phyloP scores from a whole-genome alignment of 2,888 invertebrate species.

The Megastigmus dorsalis region DNA sequence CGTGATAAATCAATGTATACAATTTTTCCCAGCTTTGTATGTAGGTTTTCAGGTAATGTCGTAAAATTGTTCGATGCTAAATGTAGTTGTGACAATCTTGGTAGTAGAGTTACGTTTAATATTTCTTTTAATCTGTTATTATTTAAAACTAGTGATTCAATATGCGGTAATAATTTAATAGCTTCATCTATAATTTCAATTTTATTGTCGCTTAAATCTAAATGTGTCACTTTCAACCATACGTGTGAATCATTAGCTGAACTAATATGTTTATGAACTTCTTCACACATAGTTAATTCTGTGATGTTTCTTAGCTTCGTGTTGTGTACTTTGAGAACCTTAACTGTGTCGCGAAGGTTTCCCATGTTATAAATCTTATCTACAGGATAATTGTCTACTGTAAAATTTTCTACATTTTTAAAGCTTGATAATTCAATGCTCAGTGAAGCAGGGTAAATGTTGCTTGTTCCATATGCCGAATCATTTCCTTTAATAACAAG shows the following conservation, averaged over 20 bases:
- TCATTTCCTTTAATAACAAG: conserved; percentile 82
- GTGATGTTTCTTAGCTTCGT: conserved; percentile 82
- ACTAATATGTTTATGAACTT: conserved; percentile 82
- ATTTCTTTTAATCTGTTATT: conserved; percentile 87
- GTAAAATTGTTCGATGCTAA: conserved; percentile 86
- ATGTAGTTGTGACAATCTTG: conserved; percentile 85
- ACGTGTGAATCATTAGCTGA: conserved; percentile 77
- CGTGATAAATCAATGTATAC: conserved; percentile 89
- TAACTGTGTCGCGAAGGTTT: conserved; percentile 80
- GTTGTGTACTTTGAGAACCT: conserved; percentile 80
- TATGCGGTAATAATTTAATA: conserved; percentile 83
- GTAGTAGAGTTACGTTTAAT: conserved; percentile 85
- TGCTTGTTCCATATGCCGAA: conserved; percentile 85
- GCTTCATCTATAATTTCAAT: conserved; percentile 87
- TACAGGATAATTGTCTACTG: conserved; percentile 82
- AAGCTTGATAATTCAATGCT: conserved; percentile 89
- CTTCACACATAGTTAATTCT: conserved; percentile 89
- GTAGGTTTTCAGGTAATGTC: conserved; percentile 83
- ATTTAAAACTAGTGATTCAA: conserved; percentile 83
- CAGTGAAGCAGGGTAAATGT: conserved; percentile 87
- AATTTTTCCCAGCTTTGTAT: conserved; percentile 91
- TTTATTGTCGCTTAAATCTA: conserved; percentile 87
- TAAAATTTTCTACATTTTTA: conserved; percentile 84
- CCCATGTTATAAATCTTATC: conserved; percentile 80
- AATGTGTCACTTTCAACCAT: conserved; percentile 82